Percentiles rank a stretch among this genome's conserved stretches.
phyloP scores from a whole-genome alignment of 2,888 invertebrate species.

The Rotaria macrura region DNA sequence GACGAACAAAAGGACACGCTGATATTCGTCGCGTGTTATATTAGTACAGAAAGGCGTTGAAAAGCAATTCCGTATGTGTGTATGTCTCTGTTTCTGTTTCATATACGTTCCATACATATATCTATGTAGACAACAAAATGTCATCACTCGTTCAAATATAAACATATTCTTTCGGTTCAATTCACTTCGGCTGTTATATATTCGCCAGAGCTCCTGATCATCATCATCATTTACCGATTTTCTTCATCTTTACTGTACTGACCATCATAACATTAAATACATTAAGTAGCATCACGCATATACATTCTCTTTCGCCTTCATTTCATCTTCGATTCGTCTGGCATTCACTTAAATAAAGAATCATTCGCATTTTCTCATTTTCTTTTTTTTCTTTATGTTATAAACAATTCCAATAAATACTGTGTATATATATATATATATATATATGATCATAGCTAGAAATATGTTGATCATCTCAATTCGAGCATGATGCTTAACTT shows the following conservation, averaged over 20 bases:
- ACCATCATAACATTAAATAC: slow-evolving; percentile 7
- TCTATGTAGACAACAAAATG: slow-evolving; percentile 10
- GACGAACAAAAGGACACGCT: slow-evolving; percentile 8
- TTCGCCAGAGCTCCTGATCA: not conserved
- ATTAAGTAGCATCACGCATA: slow-evolving; percentile 8
- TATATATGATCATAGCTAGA: not conserved
- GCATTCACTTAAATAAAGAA: not conserved
- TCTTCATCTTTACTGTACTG: not conserved
- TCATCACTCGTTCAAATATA: slow-evolving; percentile 12
- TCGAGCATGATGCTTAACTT: slow-evolving; percentile 7
- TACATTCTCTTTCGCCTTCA: not conserved
- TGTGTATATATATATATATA: not conserved
- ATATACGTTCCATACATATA: not conserved
- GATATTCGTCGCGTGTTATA: not conserved
- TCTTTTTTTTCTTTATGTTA: not conserved
- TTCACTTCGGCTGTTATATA: not conserved
- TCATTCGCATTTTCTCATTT: not conserved
- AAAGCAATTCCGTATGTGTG: slow-evolving; percentile 15
- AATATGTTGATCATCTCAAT: slow-evolving; percentile 3
- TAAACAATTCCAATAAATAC: slow-evolving; percentile 1
- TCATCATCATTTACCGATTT: slow-evolving; percentile 8
- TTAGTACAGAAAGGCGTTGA: not conserved
- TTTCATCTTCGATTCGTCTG: slow-evolving; percentile 7
- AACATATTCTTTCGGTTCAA: not conserved
- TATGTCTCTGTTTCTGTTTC: slow-evolving; percentile 3